Evolutionary conservation across 1,140 invertebrate species (phyloP).

Genomic region (fruit fly (Drosophila melanogaster)): DNA sequence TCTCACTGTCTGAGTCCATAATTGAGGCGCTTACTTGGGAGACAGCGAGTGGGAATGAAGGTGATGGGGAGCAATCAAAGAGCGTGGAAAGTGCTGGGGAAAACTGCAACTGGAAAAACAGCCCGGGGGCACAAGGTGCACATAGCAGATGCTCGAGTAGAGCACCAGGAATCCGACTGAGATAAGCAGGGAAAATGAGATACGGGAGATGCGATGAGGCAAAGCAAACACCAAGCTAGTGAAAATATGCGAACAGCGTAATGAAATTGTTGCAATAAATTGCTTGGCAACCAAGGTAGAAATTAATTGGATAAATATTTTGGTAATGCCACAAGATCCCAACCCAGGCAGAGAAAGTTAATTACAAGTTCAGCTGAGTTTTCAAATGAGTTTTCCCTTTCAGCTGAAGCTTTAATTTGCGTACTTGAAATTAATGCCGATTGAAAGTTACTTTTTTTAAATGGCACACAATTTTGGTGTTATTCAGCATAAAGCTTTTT

Average conservation of each 20-base stretch:
- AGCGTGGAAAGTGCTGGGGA: slow-evolving; percentile 33
- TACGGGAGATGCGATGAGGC: slow-evolving; percentile 45
- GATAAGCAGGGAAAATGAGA: slow-evolving; percentile 61
- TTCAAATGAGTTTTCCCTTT: slow-evolving; percentile 12
- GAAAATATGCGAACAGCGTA: slow-evolving; percentile 56
- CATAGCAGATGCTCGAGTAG: slow-evolving; percentile 11
- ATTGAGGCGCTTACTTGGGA: slow-evolving; percentile 70
- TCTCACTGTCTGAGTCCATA: slow-evolving; percentile 60
- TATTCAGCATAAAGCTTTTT: too few relatives aligned
- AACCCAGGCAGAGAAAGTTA: slow-evolving; percentile 53
- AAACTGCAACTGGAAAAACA: slow-evolving; percentile 78
- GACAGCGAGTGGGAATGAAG: not conserved
- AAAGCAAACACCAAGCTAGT: slow-evolving; percentile 55
- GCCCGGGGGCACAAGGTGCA: slow-evolving; percentile 54
- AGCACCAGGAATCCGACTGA: slow-evolving; percentile 16
- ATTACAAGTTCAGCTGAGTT: slow-evolving; percentile 36
- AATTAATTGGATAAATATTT: slow-evolving; percentile 81
- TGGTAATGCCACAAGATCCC: slow-evolving; percentile 54
- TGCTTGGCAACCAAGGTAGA: slow-evolving; percentile 66
- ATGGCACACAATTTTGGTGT: not conserved
- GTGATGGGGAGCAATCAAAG: slow-evolving; percentile 59
- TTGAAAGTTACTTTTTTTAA: slow-evolving; percentile 5
- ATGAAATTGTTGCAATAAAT: slow-evolving; percentile 78
- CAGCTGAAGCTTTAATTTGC: slow-evolving; percentile 22
- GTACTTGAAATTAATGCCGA: not conserved